Conservation (phyloP, 2,888 invertebrate species). For the Lysandra bellargus region DNA sequence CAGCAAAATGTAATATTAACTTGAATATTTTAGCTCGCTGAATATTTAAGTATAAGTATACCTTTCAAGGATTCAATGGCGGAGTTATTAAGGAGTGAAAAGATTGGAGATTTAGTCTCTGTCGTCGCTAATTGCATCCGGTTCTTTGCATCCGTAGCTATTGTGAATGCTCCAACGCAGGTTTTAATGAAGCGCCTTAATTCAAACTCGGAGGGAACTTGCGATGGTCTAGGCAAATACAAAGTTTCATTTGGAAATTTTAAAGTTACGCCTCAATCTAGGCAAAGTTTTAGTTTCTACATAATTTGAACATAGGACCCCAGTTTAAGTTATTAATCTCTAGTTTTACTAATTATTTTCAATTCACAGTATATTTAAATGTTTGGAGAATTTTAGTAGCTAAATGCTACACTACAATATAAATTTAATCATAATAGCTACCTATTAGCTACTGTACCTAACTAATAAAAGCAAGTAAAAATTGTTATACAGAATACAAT, state of each 20-base stretch:
- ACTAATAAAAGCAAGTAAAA: too few relatives aligned
- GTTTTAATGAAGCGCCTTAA: constrained; percentile 72
- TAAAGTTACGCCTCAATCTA: constrained; percentile 54
- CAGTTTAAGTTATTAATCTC: neutral
- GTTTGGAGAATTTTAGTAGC: neutral
- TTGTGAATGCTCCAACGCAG: constrained; percentile 59
- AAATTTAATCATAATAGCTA: too few relatives aligned
- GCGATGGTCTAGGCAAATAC: constrained; percentile 53
- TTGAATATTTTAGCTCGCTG: neutral
- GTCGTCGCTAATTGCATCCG: constrained; percentile 63
- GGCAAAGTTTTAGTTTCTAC: constrained; percentile 48
- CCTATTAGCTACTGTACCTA: too few relatives aligned
- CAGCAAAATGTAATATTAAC: neutral
- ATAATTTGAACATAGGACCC: neutral
- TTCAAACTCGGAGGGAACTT: constrained; percentile 56
- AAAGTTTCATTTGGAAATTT: neutral
- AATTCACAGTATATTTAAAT: neutral
- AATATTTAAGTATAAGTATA: constrained; percentile 20
- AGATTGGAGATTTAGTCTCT: constrained; percentile 35
- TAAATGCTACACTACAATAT: too few relatives aligned
- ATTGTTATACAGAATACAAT: too few relatives aligned
- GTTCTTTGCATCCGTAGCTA: constrained; percentile 50
- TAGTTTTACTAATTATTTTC: neutral
- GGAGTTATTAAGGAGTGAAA: constrained; percentile 37
- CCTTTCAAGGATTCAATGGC: constrained; percentile 30